A percentile compares a stretch with the other conserved stretches of the same genome.
Evolutionary conservation across 2,888 invertebrate genomes (phyloP).

Genomic region (Balanococcus diminutus): DNA sequence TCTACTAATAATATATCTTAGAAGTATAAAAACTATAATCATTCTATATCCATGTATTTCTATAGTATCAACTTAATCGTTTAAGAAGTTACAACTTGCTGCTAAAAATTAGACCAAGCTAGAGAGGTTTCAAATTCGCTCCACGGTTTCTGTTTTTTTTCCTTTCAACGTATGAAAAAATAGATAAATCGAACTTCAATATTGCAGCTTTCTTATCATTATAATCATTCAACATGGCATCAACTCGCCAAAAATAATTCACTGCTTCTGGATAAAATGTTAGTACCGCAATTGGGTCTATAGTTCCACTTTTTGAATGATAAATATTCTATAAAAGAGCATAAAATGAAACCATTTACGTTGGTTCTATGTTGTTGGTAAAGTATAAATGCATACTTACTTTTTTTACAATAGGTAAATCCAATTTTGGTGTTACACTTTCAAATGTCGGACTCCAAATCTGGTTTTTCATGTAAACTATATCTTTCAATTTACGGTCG

Average conservation of each 20-base stretch:
- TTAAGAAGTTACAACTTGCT: too few species aligned
- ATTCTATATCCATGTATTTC: too few species aligned
- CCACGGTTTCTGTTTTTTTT: not conserved
- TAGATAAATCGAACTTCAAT: not conserved
- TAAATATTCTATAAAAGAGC: not conserved
- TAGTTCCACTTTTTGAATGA: not conserved
- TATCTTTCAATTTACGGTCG: not conserved
- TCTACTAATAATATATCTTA: too few species aligned
- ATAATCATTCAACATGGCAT: not conserved
- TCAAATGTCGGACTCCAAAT: not conserved
- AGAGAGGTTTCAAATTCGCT: too few species aligned
- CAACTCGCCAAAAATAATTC: constrained; percentile 1
- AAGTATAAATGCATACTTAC: not conserved
- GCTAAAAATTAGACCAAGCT: too few species aligned
- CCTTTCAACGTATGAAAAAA: not conserved
- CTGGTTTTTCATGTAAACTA: constrained; percentile 21
- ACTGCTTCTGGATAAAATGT: not conserved
- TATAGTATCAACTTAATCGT: too few species aligned
- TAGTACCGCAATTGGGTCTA: not conserved
- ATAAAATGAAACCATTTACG: not conserved
- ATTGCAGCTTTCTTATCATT: not conserved
- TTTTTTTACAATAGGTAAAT: not conserved
- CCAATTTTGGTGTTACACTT: not conserved
- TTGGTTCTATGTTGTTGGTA: not conserved
- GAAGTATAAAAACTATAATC: too few species aligned